Conservation (phyloP, 2,113 vertebrate species). For the Nothoprocta perdicaria region DNA sequence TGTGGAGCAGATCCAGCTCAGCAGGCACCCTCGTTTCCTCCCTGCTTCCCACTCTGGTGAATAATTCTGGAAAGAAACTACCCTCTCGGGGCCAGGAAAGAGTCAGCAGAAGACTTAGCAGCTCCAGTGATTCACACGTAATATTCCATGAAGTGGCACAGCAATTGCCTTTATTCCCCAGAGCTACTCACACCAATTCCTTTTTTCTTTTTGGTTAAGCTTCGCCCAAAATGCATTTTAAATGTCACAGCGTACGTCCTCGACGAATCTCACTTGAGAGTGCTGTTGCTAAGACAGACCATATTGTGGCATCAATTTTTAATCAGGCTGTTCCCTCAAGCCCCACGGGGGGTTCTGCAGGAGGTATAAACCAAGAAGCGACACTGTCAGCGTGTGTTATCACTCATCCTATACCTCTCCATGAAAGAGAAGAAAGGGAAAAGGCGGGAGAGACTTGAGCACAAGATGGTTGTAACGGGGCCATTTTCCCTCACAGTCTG, state of each 20-base stretch:
- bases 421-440: neutral
- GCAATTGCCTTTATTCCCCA: conserved; percentile 29
- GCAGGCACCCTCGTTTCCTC: neutral
- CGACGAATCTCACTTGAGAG: conserved; percentile 37
- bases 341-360: conserved; percentile 46
- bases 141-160: neutral
- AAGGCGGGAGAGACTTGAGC: neutral
- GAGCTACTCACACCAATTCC: neutral
- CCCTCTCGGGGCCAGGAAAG: conserved; percentile 45
- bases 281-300: conserved; percentile 56
- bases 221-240: conserved; percentile 37
- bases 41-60: conserved; percentile 9
- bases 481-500: neutral
- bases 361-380: conserved; percentile 40
- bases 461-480: neutral
- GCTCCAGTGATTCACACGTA: neutral
- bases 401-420: conserved; percentile 20
- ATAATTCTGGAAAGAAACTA: conserved; percentile 3
- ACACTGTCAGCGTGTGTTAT: conserved; percentile 35
- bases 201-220: neutral
- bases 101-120: conserved; percentile 22
- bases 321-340: conserved; percentile 51
- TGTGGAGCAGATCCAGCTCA: conserved; percentile 14
- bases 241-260: conserved; percentile 19
- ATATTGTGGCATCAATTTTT: conserved; percentile 70